These are phyloP conservation scores for Gonatopus flavifemur DNA, from an alignment of 1,140 invertebrate genomes.

Conservation along the genomic window DNA sequence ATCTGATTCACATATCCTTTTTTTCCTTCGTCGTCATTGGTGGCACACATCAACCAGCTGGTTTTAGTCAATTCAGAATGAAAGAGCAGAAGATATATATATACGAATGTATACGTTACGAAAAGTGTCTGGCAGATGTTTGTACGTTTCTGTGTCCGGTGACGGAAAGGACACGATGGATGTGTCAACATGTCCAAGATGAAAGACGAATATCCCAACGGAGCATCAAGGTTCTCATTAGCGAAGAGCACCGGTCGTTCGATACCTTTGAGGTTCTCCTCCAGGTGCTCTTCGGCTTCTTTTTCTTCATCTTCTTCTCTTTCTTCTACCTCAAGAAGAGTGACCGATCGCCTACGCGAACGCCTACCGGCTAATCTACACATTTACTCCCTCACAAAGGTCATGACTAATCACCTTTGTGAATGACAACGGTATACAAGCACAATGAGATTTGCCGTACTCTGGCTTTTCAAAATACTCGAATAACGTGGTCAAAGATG, in stretches of 20 bases:
- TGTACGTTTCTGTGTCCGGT: conserved; percentile 20
- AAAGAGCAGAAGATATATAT: too few species aligned
- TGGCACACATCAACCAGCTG: too few species aligned
- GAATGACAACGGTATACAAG: conserved; percentile 17
- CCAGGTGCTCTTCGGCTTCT: conserved; percentile 31
- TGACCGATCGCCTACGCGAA: conserved; percentile 27
- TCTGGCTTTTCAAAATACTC: neutral
- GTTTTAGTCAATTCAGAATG: too few species aligned
- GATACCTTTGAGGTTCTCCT: conserved; percentile 20
- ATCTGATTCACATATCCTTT: too few species aligned
- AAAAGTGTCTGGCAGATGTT: conserved; percentile 23
- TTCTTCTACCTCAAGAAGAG: conserved; percentile 12
- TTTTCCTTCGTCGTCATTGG: too few species aligned
- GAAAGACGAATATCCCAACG: conserved; percentile 37
- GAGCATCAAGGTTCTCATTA: conserved; percentile 45
- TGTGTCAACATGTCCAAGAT: conserved; percentile 30
- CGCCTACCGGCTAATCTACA: conserved; percentile 36
- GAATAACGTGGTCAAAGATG: conserved; percentile 23
- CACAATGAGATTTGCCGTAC: conserved; percentile 30
- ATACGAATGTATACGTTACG: too few species aligned
- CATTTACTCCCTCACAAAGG: conserved; percentile 38
- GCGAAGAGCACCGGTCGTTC: conserved; percentile 25
- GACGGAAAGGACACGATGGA: conserved; percentile 14
- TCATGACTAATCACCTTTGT: conserved; percentile 46
- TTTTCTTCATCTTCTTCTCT: too few species aligned